Evolutionary conservation across 1,140 invertebrate species (phyloP).

Genomic region (Drosophila pallidifrons): DNA sequence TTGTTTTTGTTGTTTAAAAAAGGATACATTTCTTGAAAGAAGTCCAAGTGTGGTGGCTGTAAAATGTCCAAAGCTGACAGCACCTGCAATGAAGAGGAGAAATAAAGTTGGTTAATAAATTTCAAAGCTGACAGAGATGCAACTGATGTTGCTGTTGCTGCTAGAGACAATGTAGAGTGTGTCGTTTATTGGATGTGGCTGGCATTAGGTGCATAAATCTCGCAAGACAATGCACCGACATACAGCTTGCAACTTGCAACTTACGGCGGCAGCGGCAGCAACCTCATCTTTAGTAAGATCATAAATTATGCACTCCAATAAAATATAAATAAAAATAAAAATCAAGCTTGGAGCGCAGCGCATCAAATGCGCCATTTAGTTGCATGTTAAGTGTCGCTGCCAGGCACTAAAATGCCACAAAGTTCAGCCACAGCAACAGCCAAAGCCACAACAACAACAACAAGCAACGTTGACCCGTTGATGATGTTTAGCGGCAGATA

Average conservation of each 20-base stretch:
- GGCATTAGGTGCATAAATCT: conserved; percentile 51
- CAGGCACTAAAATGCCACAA: conserved; percentile 74
- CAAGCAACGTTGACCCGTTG: conserved; percentile 67
- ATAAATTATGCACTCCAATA: conserved; percentile 70
- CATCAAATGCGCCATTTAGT: conserved; percentile 74
- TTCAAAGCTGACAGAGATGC: conserved; percentile 2
- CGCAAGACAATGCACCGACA: conserved; percentile 30
- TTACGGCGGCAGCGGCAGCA: not conserved
- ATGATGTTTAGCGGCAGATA: conserved; percentile 64
- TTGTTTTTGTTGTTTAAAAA: conserved; percentile 86
- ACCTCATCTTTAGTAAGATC: conserved; percentile 30
- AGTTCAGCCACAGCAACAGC: conserved; percentile 32
- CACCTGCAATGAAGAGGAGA: conserved; percentile 89
- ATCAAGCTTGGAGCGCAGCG: conserved; percentile 53
- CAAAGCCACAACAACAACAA: conserved; percentile 20
- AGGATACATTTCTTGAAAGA: conserved; percentile 99
- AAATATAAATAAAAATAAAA: conserved; percentile 69
- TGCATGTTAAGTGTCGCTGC: conserved; percentile 80
- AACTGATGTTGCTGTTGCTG: not conserved
- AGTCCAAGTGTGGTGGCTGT: conserved; percentile 98
- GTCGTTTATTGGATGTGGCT: conserved; percentile 40
- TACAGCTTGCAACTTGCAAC: conserved; percentile 14
- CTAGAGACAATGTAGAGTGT: conserved; percentile 25
- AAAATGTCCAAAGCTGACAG: conserved; percentile 97
- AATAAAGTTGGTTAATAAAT: conserved; percentile 52